phyloP scores from a whole-genome alignment of 2,113 vertebrate species.

The Silurus glanis region DNA sequence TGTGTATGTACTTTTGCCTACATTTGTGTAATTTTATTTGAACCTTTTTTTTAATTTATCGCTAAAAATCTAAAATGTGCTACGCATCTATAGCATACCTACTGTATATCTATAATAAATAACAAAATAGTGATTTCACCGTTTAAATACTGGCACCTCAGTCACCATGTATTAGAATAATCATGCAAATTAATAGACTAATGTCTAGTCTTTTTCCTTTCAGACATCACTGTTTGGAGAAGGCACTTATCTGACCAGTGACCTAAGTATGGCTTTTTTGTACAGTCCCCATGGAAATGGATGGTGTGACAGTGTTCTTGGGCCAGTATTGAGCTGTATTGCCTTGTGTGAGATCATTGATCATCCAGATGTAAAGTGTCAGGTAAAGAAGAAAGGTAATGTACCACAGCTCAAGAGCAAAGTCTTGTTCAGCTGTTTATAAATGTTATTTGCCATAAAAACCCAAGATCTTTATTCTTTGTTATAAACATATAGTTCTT shows the following conservation, averaged over 20 bases:
- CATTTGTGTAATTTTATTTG: background rate
- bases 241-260: slow-evolving; percentile 97
- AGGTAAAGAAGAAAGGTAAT: slow-evolving; percentile 92
- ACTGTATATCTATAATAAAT: too few species aligned
- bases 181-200: background rate
- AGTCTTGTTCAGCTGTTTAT: background rate
- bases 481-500: background rate
- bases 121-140: background rate
- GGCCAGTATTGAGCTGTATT: slow-evolving; percentile 89
- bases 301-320: slow-evolving; percentile 84
- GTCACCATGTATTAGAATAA: background rate
- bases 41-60: background rate
- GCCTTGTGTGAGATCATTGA: slow-evolving; percentile 96
- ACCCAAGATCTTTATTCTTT: background rate
- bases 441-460: background rate
- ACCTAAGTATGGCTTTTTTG: slow-evolving; percentile 94
- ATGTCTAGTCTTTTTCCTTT: slow-evolving; percentile 37
- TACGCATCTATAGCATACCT: background rate
- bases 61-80: background rate
- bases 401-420: background rate
- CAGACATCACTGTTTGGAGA: slow-evolving; percentile 96
- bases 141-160: background rate
- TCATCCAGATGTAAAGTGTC: slow-evolving; percentile 97
- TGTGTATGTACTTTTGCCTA: background rate
- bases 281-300: slow-evolving; percentile 90